phyloP scores from a whole-genome alignment of 1,140 invertebrate genomes.

The Trichomalopsis sarcophagae region DNA sequence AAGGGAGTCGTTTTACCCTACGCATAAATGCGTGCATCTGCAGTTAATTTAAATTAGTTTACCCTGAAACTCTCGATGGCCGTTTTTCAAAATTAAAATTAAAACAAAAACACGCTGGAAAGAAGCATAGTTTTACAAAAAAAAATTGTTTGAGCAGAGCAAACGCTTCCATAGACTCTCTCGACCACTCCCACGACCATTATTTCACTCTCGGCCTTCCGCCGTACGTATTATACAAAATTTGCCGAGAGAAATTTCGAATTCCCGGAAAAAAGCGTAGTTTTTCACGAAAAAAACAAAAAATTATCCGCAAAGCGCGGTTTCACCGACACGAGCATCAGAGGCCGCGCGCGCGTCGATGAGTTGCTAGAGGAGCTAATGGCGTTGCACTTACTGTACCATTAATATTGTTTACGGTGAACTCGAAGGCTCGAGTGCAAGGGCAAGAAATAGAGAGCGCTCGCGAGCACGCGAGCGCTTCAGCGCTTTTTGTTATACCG shows the following conservation, averaged over 20 bases:
- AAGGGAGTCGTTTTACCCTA: too few species aligned
- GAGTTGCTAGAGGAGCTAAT: constrained; percentile 26
- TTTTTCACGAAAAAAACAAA: not conserved
- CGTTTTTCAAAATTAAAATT: too few species aligned
- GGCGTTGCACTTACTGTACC: constrained; percentile 26
- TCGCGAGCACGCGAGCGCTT: not conserved
- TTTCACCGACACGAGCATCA: not conserved
- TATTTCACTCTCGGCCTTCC: not conserved
- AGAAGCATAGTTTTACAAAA: not conserved
- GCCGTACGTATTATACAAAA: not conserved
- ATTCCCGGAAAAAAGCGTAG: not conserved
- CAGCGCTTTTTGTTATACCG: not conserved
- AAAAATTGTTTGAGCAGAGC: not conserved
- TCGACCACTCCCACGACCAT: not conserved
- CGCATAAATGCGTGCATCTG: too few species aligned
- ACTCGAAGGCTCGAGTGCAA: constrained; percentile 9
- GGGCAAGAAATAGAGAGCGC: constrained; percentile 18
- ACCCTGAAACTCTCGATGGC: too few species aligned
- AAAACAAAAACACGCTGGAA: too few species aligned
- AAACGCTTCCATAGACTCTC: too few species aligned
- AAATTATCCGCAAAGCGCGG: not conserved
- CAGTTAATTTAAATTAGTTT: too few species aligned
- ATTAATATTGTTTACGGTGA: constrained; percentile 48
- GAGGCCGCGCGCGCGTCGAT: not conserved
- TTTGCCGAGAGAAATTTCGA: not conserved